These are phyloP conservation scores for Helicoverpa armigera DNA, from an alignment of 1,140 invertebrate species.

Conservation along the genomic window DNA sequence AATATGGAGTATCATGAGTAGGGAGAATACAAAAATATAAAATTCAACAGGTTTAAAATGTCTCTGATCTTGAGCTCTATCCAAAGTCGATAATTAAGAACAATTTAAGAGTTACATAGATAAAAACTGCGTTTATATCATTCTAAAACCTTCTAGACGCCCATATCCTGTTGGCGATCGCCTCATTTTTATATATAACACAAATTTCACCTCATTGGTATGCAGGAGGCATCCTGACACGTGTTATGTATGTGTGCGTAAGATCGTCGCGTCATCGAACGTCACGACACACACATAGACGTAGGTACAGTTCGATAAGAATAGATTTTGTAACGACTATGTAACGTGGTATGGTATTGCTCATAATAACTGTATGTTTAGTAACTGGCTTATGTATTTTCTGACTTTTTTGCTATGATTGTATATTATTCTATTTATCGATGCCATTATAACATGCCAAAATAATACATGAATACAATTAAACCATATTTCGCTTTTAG, in stretches of 20 bases:
- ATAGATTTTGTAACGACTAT: conserved; percentile 53
- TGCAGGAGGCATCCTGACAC: conserved; percentile 60
- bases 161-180: conserved; percentile 62
- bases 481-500: no score
- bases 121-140: background rate
- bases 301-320: conserved; percentile 62
- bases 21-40: no score
- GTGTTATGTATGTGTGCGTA: conserved; percentile 51
- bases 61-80: no score
- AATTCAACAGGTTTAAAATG: no score
- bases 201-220: conserved; percentile 77
- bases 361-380: background rate
- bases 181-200: conserved; percentile 65
- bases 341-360: background rate
- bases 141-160: conserved; percentile 57
- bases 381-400: no score
- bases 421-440: no score
- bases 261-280: conserved; percentile 66
- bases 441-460: no score
- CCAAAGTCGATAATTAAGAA: background rate
- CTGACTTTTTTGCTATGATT: background rate
- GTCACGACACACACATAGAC: conserved; percentile 54
- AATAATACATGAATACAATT: no score
- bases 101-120: background rate
- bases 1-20: no score